Percentiles rank a stretch among this genome's conserved stretches.
These are phyloP conservation scores for Kryptolebias ocellatus DNA, from an alignment of 2,797 vertebrate species.

Conservation along the genomic window DNA sequence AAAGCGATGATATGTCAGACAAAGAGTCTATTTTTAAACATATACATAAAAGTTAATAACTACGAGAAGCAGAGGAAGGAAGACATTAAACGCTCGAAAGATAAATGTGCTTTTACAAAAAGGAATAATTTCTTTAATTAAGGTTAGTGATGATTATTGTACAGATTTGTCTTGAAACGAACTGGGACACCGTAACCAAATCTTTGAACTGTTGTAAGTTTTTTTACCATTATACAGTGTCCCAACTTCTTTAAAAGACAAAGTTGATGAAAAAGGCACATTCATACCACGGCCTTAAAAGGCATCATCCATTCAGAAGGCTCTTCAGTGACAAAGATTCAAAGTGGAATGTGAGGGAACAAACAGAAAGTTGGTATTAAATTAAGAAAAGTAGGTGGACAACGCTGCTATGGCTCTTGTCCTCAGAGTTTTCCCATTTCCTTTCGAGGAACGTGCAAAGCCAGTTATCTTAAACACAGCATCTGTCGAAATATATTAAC, in stretches of 20 bases:
- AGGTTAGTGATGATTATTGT: conserved; percentile 40
- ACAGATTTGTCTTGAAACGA: conserved; percentile 13
- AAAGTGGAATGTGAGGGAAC: conserved; percentile 27
- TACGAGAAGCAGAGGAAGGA: conserved; percentile 61
- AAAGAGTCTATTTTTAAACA: conserved; percentile 42
- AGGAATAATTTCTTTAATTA: conserved; percentile 52
- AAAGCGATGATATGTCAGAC: conserved; percentile 55
- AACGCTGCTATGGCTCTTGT: conserved; percentile 12
- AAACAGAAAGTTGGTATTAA: conserved; percentile 48
- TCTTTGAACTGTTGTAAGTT: neutral
- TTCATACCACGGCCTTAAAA: conserved; percentile 64
- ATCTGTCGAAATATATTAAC: neutral
- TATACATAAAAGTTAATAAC: conserved; percentile 50
- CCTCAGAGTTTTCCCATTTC: conserved; percentile 4
- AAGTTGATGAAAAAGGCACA: conserved; percentile 69
- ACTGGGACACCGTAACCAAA: neutral
- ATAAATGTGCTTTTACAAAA: conserved; percentile 41
- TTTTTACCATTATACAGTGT: neutral
- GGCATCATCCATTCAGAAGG: conserved; percentile 60
- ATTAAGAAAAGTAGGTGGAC: conserved; percentile 7
- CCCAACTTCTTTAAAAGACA: conserved; percentile 8
- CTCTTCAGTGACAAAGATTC: conserved; percentile 7
- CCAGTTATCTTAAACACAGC: conserved; percentile 11
- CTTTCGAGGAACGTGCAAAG: conserved; percentile 20
- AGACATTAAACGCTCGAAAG: conserved; percentile 48